phyloP scores from a whole-genome alignment of 2,888 invertebrate species.

The Lepidocyrtinus sp. region DNA sequence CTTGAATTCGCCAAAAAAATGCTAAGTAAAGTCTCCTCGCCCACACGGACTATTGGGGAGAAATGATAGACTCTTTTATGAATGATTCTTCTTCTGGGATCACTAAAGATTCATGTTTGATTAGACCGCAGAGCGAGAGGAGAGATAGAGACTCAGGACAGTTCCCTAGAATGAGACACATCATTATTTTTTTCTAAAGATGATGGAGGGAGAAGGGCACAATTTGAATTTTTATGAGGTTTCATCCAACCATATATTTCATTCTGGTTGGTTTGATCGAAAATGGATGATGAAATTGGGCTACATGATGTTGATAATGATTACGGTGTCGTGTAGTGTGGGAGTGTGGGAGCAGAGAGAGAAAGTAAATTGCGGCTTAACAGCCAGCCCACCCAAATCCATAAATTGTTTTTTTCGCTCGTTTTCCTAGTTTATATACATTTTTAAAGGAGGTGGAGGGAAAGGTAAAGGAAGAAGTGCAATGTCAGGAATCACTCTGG shows the following conservation, averaged over 20 bases:
- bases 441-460: too few relatives aligned
- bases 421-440: too few relatives aligned
- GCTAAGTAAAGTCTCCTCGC: too few relatives aligned
- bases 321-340: not conserved
- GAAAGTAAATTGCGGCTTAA: not conserved
- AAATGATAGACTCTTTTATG: not conserved
- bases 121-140: not conserved
- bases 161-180: too few relatives aligned
- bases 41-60: too few relatives aligned
- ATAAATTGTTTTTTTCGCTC: too few relatives aligned
- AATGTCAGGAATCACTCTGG: not conserved
- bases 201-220: constrained; percentile 13
- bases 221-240: constrained; percentile 6
- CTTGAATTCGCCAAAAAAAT: too few relatives aligned
- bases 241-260: not conserved
- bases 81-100: constrained; percentile 2
- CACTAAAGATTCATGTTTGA: not conserved
- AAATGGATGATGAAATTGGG: constrained; percentile 1
- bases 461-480: not conserved
- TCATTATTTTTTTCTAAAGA: not conserved
- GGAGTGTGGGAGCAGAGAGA: not conserved
- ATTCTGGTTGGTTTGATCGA: not conserved
- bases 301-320: not conserved
- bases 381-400: not conserved
- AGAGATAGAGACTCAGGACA: not conserved